phyloP scores from a whole-genome alignment of 2,888 invertebrate genomes.

The Meganola albula region DNA sequence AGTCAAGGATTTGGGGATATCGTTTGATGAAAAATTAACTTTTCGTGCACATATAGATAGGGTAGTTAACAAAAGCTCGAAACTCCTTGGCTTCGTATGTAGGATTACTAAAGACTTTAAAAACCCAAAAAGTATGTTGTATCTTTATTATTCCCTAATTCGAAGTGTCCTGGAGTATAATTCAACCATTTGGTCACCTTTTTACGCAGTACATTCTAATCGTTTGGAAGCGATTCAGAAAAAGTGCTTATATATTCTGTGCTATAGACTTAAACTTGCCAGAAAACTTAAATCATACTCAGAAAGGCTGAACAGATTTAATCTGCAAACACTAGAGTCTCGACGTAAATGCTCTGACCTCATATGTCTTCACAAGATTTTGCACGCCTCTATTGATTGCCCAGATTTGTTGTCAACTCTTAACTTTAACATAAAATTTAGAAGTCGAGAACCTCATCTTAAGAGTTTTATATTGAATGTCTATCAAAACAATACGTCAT shows the following conservation, averaged over 20 bases:
- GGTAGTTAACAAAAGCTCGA: neutral
- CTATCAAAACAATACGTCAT: no score
- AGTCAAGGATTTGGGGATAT: neutral
- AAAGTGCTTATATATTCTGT: neutral
- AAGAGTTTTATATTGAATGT: no score
- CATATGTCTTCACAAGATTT: no score
- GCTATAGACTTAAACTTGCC: neutral
- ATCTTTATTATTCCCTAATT: neutral
- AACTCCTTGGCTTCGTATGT: neutral
- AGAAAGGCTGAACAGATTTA: no score
- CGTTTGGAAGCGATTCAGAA: neutral
- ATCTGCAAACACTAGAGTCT: no score
- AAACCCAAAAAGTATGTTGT: neutral
- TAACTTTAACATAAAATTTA: no score
- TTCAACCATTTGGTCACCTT: neutral
- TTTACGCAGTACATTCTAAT: neutral
- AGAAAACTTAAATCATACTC: neutral
- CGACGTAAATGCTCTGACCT: no score
- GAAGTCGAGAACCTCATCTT: no score
- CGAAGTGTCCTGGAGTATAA: neutral
- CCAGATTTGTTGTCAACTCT: no score
- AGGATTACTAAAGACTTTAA: neutral
- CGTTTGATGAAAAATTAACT: neutral
- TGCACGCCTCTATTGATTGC: no score
- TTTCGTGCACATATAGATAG: conserved; percentile 1